A percentile compares a stretch with the other conserved stretches of the same genome.
Conservation (phyloP, 2,797 vertebrate species). For the Pseudomugil tenellus region DNA sequence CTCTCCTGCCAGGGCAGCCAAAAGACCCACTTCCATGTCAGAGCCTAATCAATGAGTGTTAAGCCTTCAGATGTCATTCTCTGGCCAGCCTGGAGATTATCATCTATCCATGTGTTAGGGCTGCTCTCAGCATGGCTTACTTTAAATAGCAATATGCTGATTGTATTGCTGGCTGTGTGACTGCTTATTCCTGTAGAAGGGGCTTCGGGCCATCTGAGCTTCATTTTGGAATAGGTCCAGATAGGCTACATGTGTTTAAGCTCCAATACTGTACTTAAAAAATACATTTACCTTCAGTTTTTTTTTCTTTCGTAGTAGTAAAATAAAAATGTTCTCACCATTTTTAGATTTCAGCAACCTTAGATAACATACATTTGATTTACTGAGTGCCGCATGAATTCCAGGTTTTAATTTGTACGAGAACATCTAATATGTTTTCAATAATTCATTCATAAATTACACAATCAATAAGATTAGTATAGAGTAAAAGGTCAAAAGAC, state of each 20-base stretch:
- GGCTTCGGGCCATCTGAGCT: constrained; percentile 39
- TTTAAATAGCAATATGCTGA: constrained; percentile 75
- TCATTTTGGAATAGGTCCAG: constrained; percentile 33
- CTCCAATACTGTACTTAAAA: constrained; percentile 29
- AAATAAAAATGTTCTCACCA: not conserved
- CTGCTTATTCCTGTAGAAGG: constrained; percentile 31
- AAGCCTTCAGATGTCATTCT: constrained; percentile 67
- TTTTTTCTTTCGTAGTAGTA: not conserved
- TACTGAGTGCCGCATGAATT: not conserved
- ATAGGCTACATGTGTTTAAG: constrained; percentile 14
- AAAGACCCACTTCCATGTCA: constrained; percentile 57
- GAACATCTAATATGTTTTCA: not conserved
- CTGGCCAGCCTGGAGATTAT: constrained; percentile 71
- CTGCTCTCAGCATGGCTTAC: constrained; percentile 63
- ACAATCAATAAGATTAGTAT: constrained; percentile 16
- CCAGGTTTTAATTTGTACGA: not conserved
- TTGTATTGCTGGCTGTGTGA: constrained; percentile 38
- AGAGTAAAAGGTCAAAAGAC: constrained; percentile 5
- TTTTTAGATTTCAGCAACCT: not conserved
- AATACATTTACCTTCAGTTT: constrained; percentile 28
- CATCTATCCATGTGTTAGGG: constrained; percentile 59
- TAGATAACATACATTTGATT: constrained; percentile 4
- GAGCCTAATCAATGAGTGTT: constrained; percentile 75
- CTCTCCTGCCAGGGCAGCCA: constrained; percentile 43
- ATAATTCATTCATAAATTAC: not conserved